These are phyloP conservation scores for Pseudomyrmex concolor DNA, from an alignment of 1,140 invertebrate species.

Conservation along the genomic window DNA sequence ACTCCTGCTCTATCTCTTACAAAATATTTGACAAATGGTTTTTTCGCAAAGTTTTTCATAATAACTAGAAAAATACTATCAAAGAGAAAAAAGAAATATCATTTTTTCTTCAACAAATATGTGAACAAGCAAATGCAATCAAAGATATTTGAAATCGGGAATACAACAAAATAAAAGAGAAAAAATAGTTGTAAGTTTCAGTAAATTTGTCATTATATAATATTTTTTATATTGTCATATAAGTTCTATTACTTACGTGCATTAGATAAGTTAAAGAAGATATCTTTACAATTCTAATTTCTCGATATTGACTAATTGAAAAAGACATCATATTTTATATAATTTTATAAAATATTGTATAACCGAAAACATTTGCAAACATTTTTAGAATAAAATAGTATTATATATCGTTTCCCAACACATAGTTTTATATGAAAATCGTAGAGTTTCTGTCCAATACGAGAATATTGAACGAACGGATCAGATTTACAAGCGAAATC, in stretches of 20 bases:
- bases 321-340: too few species aligned
- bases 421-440: slow-evolving; percentile 19
- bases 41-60: not conserved
- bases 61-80: slow-evolving; percentile 9
- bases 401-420: not conserved
- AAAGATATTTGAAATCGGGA: slow-evolving; percentile 36
- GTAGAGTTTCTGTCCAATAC: slow-evolving; percentile 39
- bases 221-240: too few species aligned
- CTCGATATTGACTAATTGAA: too few species aligned
- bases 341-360: too few species aligned
- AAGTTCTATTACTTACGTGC: too few species aligned
- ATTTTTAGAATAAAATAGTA: not conserved
- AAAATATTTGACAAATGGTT: not conserved
- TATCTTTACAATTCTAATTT: too few species aligned
- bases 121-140: slow-evolving; percentile 63
- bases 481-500: slow-evolving; percentile 65
- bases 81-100: slow-evolving; percentile 42
- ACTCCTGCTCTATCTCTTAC: not conserved
- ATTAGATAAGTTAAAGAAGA: too few species aligned
- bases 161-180: slow-evolving; percentile 60
- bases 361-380: not conserved
- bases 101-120: slow-evolving; percentile 53
- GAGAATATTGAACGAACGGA: slow-evolving; percentile 45
- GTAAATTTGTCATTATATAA: not conserved
- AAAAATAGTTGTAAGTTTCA: slow-evolving; percentile 56